Evolutionary conservation across 1,140 invertebrate species (phyloP).

Genomic region (Stenopsyche tienmushanensis): DNA sequence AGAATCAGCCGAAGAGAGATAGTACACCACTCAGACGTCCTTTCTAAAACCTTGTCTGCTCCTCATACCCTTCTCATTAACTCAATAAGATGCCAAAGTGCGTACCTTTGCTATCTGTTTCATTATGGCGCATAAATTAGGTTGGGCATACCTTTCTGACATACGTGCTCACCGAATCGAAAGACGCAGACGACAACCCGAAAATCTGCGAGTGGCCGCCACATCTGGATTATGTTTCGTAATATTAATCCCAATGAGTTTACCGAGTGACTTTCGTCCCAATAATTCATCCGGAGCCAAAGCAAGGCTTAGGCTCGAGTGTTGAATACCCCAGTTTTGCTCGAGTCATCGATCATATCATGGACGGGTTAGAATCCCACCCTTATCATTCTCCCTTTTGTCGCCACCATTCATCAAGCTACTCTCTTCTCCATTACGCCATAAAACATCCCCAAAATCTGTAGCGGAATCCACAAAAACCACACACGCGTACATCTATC

Average conservation of each 20-base stretch:
- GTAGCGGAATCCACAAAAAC: not conserved
- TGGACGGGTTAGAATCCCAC: not conserved
- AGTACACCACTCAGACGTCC: no score
- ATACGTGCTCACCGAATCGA: no score
- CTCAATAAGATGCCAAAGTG: no score
- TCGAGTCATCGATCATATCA: slow-evolving; percentile 16
- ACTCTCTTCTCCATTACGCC: not conserved
- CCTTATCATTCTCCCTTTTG: not conserved
- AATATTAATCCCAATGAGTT: no score
- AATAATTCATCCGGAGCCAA: not conserved
- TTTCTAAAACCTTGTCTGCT: no score
- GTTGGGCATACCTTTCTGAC: no score
- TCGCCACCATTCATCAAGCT: not conserved
- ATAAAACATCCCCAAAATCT: not conserved
- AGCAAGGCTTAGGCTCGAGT: not conserved
- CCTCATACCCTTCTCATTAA: no score
- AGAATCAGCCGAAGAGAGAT: no score
- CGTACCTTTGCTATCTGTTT: not conserved
- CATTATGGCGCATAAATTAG: no score
- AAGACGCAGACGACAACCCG: not conserved
- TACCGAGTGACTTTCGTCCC: slow-evolving; percentile 5
- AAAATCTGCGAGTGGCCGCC: slow-evolving; percentile 7
- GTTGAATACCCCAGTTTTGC: slow-evolving; percentile 8
- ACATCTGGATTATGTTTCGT: slow-evolving; percentile 10
- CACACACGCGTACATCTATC: not conserved